Conservation (phyloP, 2,113 vertebrate species). For the Mellivora capensis region DNA sequence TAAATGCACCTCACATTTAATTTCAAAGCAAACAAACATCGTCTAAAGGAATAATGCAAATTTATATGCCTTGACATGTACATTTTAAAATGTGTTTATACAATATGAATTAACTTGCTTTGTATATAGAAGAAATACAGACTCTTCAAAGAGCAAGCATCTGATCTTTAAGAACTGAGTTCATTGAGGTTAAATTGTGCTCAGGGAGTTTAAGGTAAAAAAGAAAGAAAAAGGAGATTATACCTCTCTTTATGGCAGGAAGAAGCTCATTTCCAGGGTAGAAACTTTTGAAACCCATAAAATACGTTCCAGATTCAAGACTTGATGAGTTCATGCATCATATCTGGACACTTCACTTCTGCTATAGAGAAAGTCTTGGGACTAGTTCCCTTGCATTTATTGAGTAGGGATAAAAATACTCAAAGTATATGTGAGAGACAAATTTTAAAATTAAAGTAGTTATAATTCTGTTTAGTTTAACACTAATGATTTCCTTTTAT, state of each 20-base stretch:
- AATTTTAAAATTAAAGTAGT: not conserved
- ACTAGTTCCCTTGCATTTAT: not conserved
- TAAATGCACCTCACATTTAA: conserved; percentile 15
- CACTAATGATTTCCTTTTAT: not conserved
- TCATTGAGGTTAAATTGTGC: conserved; percentile 71
- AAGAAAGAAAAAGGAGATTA: conserved; percentile 66
- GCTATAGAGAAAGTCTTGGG: not conserved
- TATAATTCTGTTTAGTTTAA: not conserved
- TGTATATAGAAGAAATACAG: conserved; percentile 33
- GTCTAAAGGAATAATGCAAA: conserved; percentile 31
- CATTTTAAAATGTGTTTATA: conserved; percentile 40
- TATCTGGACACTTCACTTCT: not conserved
- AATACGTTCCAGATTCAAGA: conserved; percentile 69
- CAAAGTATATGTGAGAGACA: not conserved
- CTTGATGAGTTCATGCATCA: conserved; percentile 44
- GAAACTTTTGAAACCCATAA: conserved; percentile 66
- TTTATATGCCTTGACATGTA: not conserved
- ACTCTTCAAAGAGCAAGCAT: conserved; percentile 58
- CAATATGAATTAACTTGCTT: conserved; percentile 36
- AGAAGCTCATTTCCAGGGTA: conserved; percentile 73
- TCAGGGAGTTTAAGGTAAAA: conserved; percentile 64
- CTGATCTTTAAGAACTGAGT: conserved; percentile 55
- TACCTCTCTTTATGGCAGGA: conserved; percentile 61
- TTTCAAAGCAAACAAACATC: conserved; percentile 10
- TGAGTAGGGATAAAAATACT: not conserved